Percentiles rank a stretch among this genome's conserved stretches.
Conservation (phyloP, 2,888 invertebrate species). For the Strigamia maritima region DNA sequence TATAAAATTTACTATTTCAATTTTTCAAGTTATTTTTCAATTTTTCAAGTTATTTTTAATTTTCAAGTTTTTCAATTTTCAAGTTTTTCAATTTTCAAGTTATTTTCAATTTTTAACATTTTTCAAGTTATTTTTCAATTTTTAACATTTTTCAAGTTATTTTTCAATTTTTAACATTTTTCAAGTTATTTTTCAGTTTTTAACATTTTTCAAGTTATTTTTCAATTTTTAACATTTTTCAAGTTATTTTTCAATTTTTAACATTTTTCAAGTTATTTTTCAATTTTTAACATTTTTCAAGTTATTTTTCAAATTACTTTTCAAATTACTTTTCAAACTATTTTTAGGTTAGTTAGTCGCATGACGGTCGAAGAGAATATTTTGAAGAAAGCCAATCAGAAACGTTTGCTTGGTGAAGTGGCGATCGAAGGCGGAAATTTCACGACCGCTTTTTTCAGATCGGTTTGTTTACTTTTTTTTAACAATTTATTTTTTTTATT, state of each 20-base stretch:
- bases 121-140: too few relatives aligned
- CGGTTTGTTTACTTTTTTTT: slow-evolving; percentile 57
- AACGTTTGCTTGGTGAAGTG: slow-evolving; percentile 88
- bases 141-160: too few relatives aligned
- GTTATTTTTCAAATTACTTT: too few relatives aligned
- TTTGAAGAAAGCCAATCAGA: slow-evolving; percentile 96
- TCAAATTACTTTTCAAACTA: neutral
- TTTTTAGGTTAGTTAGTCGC: slow-evolving; percentile 80
- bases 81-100: too few relatives aligned
- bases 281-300: neutral
- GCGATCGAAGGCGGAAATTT: slow-evolving; percentile 99
- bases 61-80: slow-evolving; percentile 13
- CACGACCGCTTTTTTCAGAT: slow-evolving; percentile 92
- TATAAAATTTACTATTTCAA: neutral
- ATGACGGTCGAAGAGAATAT: slow-evolving; percentile 99
- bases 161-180: neutral
- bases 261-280: too few relatives aligned
- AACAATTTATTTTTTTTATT: neutral
- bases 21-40: neutral
- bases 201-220: too few relatives aligned
- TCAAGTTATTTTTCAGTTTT: too few relatives aligned
- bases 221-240: neutral
- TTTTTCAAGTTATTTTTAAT: too few relatives aligned
- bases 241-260: too few relatives aligned
- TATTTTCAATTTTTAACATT: too few relatives aligned